Evolutionary conservation across 2,797 vertebrate genomes (phyloP).

Genomic region (Acanthurus tractus): DNA sequence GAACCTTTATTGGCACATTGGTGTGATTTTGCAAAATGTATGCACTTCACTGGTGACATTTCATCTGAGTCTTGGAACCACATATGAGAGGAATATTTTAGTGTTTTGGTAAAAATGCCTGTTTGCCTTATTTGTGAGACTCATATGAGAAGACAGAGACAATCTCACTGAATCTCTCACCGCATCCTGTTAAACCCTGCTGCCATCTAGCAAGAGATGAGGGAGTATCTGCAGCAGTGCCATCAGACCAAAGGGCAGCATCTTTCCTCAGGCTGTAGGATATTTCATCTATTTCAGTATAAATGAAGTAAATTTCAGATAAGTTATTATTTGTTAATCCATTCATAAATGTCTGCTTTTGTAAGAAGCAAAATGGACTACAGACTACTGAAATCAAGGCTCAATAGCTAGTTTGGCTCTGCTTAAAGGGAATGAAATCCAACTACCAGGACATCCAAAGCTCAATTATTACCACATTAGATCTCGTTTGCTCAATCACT

Average conservation of each 20-base stretch:
- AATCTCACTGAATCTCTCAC: too few species aligned
- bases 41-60: not conserved
- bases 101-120: not conserved
- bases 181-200: too few species aligned
- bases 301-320: too few species aligned
- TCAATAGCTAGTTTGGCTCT: not conserved
- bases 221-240: too few species aligned
- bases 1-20: not conserved
- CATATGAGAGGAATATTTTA: not conserved
- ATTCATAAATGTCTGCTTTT: too few species aligned
- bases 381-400: too few species aligned
- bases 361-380: too few species aligned
- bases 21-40: not conserved
- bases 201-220: too few species aligned
- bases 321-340: too few species aligned
- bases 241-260: too few species aligned
- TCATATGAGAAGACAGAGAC: not conserved
- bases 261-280: too few species aligned
- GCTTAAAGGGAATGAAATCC: not conserved
- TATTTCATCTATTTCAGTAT: too few species aligned
- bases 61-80: not conserved
- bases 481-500: not conserved
- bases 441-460: not conserved
- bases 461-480: not conserved
- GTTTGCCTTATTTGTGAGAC: not conserved